phyloP scores from a whole-genome alignment of 1,140 invertebrate genomes.

The Drosophila mojavensis region DNA sequence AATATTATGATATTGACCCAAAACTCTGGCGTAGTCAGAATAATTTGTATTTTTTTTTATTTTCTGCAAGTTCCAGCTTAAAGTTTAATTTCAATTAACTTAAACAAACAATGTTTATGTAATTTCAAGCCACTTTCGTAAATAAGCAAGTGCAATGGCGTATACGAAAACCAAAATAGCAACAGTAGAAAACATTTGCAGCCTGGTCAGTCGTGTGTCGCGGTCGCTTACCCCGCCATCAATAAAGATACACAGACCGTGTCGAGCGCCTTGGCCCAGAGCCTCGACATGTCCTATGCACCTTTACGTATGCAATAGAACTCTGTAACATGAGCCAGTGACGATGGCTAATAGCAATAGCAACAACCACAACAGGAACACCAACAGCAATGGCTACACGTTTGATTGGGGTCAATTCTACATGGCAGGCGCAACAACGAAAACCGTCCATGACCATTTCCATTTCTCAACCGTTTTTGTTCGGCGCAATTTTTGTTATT shows the following conservation, averaged over 20 bases:
- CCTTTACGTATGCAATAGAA: constrained; percentile 37
- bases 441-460: constrained; percentile 20
- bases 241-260: constrained; percentile 71
- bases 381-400: constrained; percentile 32
- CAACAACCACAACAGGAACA: constrained; percentile 14
- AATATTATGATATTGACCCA: constrained; percentile 59
- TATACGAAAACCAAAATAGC: background rate
- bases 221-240: constrained; percentile 29
- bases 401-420: constrained; percentile 70
- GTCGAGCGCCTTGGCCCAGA: constrained; percentile 60
- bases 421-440: constrained; percentile 45
- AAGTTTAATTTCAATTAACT: constrained; percentile 17
- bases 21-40: constrained; percentile 33
- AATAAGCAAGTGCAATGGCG: background rate
- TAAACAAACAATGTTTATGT: constrained; percentile 1
- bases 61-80: constrained; percentile 5
- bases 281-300: constrained; percentile 3
- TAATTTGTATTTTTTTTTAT: constrained; percentile 11
- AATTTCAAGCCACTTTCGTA: background rate
- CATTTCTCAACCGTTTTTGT: constrained; percentile 30
- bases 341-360: constrained; percentile 38
- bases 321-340: constrained; percentile 28
- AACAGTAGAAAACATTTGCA: constrained; percentile 24
- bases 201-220: constrained; percentile 13
- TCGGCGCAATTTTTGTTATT: constrained; percentile 20